These are phyloP conservation scores for Nomada lathburiana DNA, from an alignment of 2,888 invertebrate species.

Conservation along the genomic window DNA sequence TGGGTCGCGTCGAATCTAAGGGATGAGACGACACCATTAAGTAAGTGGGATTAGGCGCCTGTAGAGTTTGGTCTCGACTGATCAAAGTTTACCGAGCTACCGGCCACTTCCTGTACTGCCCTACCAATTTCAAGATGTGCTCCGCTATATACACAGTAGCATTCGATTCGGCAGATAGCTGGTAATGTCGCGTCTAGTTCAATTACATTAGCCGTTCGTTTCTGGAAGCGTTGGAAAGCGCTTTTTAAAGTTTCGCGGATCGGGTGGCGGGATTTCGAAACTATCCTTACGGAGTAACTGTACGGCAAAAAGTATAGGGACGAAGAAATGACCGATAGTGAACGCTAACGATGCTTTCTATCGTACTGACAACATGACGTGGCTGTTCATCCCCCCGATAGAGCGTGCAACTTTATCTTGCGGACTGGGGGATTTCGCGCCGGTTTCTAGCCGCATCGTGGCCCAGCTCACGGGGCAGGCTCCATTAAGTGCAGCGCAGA, in stretches of 20 bases:
- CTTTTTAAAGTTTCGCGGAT: neutral
- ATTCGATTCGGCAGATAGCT: conserved; percentile 12
- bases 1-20: conserved; percentile 20
- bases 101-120: conserved; percentile 50
- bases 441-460: conserved; percentile 62
- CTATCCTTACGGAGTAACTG: neutral
- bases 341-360: neutral
- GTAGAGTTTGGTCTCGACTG: conserved; percentile 63
- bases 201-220: conserved; percentile 49
- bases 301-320: neutral
- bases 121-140: conserved; percentile 53
- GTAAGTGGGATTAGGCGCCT: conserved; percentile 65
- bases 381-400: conserved; percentile 20
- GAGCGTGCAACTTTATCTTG: conserved; percentile 58
- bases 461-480: conserved; percentile 40
- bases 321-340: neutral
- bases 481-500: conserved; percentile 69
- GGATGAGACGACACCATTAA: conserved; percentile 57
- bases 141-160: conserved; percentile 17
- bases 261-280: neutral
- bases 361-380: conserved; percentile 1
- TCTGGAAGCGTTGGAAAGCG: neutral
- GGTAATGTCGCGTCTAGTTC: conserved; percentile 30
- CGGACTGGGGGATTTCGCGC: conserved; percentile 60
- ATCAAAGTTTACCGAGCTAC: conserved; percentile 66